Evolutionary conservation across 2,888 invertebrate species (phyloP), one percentile per base, ranked within the genome.

Genomic region (Conus canariensis): DNA sequence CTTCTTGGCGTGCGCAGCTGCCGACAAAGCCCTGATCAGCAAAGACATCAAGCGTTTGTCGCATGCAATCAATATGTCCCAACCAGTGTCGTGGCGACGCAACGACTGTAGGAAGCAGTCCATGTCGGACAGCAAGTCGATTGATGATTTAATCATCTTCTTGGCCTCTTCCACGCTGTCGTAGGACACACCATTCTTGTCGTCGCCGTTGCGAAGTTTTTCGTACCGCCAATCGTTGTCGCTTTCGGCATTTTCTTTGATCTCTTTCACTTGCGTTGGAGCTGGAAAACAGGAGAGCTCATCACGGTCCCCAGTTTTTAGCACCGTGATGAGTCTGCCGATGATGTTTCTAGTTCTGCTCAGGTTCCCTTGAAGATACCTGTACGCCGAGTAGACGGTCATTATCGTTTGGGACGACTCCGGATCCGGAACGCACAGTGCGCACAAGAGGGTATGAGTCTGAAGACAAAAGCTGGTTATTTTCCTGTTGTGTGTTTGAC

Each of bases 51-150:
- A 59, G 30, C 77, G 70, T 10, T 5, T 9, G 60, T 89, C 77
- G 45, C 30, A 89, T 25, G 89, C 74, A 8, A n/a, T 10, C 6
- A 89, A 14, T 10, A 89, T 85, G 10, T 89, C 85, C 89, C 74
- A 74, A 1, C 85, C 89, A 58, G 77, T 89, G 89, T 89, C 89
- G 25, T 58, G 25, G 12, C 67, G 59, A 6, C 89, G 85, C 59
- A 89, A 56, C 7, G 83, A 70, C 58, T 89, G 25, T 14, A 89
- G 25, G 16, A 89, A 85, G 19, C 70, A 6, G 70, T 70, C 83
- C 45, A 89, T 59, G 59, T 74, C 30, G 74, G 30, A 74, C 25
- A 89, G 60, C 19, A 89, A 12, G 16, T 60, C 74, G 19, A 89
- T 67, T 6, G 67, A n/a, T 22, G 56, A 30, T n/a, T 89, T 70